Conservation (phyloP, 2,797 vertebrate genomes). For the Petrocephalus sullivani region DNA sequence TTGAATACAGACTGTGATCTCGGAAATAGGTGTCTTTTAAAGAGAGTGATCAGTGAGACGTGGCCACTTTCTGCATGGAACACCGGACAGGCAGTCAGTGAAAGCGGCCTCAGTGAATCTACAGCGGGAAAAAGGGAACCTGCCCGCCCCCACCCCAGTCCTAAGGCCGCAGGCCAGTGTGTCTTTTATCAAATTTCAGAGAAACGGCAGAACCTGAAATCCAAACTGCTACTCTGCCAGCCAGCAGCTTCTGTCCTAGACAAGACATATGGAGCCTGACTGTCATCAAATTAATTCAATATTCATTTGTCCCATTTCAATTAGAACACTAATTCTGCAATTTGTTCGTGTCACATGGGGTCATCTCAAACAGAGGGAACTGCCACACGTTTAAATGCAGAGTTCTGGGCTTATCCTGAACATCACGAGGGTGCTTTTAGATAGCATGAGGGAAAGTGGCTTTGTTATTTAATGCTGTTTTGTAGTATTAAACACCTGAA, state of each 20-base stretch:
- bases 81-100: not conserved
- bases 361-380: not conserved
- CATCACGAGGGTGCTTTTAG: not conserved
- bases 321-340: not conserved
- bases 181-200: not conserved
- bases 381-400: not conserved
- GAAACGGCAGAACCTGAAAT: not conserved
- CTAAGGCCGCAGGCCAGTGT: not conserved
- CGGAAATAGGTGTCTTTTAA: not conserved
- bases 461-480: not conserved
- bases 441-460: not conserved
- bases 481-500: not conserved
- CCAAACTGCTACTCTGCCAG: not conserved
- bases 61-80: not conserved
- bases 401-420: not conserved
- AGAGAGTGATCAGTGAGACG: not conserved
- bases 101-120: not conserved
- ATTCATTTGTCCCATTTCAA: constrained; percentile 3
- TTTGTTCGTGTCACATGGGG: not conserved
- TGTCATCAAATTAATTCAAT: not conserved
- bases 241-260: not conserved
- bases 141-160: not conserved
- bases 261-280: not conserved
- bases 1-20: not conserved
- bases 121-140: not conserved